Evolutionary conservation across 2,797 vertebrate species (phyloP).

Genomic region (Microhierax caerulescens): DNA sequence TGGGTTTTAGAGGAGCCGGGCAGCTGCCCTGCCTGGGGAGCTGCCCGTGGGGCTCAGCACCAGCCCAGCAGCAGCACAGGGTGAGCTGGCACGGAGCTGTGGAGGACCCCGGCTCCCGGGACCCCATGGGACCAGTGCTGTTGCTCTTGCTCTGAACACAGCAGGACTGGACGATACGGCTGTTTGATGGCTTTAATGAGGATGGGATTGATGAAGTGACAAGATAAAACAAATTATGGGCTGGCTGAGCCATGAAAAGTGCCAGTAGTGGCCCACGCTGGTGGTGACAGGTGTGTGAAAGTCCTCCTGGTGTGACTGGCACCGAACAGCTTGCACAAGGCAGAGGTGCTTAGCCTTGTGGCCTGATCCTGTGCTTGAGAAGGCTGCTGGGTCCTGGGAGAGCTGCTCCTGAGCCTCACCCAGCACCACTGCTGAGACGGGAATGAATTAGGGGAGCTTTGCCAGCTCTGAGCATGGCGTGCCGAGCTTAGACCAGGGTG

Average conservation of each 20-base stretch:
- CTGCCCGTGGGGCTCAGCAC: neutral
- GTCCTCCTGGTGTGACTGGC: neutral
- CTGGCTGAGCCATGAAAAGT: accelerated
- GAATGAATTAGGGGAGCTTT: neutral
- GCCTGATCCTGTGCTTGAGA: neutral
- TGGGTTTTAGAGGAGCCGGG: neutral
- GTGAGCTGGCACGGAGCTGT: neutral
- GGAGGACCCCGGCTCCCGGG: accelerated
- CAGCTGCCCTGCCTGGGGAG: neutral
- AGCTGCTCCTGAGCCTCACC: neutral
- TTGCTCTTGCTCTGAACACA: neutral
- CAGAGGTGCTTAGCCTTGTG: neutral
- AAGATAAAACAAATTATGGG: neutral
- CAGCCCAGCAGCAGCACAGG: accelerated
- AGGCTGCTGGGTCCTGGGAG: neutral
- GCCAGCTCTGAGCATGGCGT: neutral
- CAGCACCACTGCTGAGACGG: accelerated
- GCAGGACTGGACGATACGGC: neutral
- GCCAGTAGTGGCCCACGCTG: neutral
- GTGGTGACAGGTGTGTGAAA: accelerated
- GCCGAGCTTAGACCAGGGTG: accelerated
- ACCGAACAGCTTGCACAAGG: neutral
- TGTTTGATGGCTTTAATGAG: neutral
- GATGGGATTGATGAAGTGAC: neutral
- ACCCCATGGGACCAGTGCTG: accelerated